Conservation (phyloP, 2,113 vertebrate genomes). For the Protobothrops mucrosquamatus region DNA sequence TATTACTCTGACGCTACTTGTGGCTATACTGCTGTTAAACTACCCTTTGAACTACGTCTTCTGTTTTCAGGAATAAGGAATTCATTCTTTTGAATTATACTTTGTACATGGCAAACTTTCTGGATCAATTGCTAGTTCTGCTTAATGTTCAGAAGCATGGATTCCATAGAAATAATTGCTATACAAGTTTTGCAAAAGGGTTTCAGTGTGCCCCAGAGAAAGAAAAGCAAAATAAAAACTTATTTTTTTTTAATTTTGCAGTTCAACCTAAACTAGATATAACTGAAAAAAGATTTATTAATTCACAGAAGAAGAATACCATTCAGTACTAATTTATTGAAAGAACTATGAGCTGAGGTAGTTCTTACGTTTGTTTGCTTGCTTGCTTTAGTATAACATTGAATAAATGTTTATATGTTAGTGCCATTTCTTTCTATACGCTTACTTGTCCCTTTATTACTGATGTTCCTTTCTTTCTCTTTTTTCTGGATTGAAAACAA, state of each 20-base stretch:
- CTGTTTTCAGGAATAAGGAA: constrained; percentile 51
- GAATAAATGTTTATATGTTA: not conserved
- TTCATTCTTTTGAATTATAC: constrained; percentile 55
- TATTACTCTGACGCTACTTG: constrained; percentile 56
- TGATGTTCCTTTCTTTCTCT: not conserved
- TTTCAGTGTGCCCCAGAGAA: constrained; percentile 44
- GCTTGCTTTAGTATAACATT: not conserved
- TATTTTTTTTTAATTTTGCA: constrained; percentile 62
- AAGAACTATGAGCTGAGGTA: not conserved
- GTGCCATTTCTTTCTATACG: not conserved
- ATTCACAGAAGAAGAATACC: constrained; percentile 54
- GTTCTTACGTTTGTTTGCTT: not conserved
- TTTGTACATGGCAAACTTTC: constrained; percentile 61
- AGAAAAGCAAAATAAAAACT: constrained; percentile 50
- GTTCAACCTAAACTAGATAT: constrained; percentile 64
- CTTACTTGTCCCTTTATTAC: not conserved
- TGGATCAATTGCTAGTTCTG: constrained; percentile 59
- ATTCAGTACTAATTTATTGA: not conserved
- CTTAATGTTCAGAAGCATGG: constrained; percentile 59
- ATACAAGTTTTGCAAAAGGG: constrained; percentile 47
- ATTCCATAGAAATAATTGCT: constrained; percentile 58
- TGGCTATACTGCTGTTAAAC: constrained; percentile 56
- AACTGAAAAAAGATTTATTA: constrained; percentile 56
- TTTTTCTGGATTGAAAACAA: not conserved
- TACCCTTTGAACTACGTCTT: constrained; percentile 58